Base-by-base conservation (phyloP, 2,113 vertebrate species). In the Melanerpes formicivorus region DNA sequence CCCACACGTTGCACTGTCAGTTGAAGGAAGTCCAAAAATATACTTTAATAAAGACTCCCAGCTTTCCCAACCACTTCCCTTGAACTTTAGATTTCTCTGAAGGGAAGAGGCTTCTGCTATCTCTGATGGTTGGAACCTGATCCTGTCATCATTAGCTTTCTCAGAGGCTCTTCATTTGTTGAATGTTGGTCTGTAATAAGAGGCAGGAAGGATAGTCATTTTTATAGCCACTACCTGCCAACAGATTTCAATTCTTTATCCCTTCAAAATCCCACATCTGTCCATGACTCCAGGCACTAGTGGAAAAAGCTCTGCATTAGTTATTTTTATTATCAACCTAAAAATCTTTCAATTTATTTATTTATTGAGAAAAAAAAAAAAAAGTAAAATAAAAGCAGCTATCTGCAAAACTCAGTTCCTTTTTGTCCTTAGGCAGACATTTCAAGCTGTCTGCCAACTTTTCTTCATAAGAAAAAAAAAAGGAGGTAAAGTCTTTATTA, bases 321-420 rank as follows among this genome's bases (percentile, higher is more conserved):
- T 97, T 96, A 96, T 96, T 97, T 97, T 97, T 97, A 97, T 96
- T 97, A 97, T 97, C 95, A 97, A 96, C 96, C 94, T 96, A 96
- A 97, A 95, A 95, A 96, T 96, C 95, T 96, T 94, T 91, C 92
- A 14, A 93, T 96, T 94, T 95, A 96, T 95, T 96, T 97, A 97
- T 97, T 97, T 96, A 92, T 94, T 96, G 96, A 95, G 88, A 92
- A 87, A 71, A 86, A 94, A 92, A 92, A 87, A 71, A 86, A 94
- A 92, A 87, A 54, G 40, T 40, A 40, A 40, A 40, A 40, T 40
- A 83, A 94, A 93, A 50, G 26, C 74, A 94, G 90, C 93, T 97
- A 96, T 96, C 96, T 96, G 94, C 93, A 94, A 95, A 97, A 94
- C 63, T 94, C 93, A 80, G 94, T 93, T 96, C 67, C 1, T 96